Conservation (phyloP, 2,888 invertebrate genomes). For the Oeneis ivallda region DNA sequence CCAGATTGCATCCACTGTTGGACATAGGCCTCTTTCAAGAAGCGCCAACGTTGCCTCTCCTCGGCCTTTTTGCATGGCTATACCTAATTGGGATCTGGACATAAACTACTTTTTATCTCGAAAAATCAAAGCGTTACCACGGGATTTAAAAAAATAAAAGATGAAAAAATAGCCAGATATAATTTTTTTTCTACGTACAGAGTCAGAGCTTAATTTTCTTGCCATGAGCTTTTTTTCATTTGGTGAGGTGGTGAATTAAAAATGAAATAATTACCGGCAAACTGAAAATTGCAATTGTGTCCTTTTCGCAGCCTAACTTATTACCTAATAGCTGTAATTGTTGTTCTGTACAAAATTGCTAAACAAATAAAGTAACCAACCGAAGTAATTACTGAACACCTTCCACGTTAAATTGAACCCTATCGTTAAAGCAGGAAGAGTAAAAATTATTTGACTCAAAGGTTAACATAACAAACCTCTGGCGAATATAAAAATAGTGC, state of each 20-base stretch:
- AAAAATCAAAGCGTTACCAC: too few relatives aligned
- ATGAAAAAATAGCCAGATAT: too few relatives aligned
- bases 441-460: conserved; percentile 9
- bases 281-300: conserved; percentile 30
- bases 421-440: conserved; percentile 5
- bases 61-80: too few relatives aligned
- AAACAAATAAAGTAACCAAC: conserved; percentile 32
- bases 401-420: conserved; percentile 16
- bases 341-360: conserved; percentile 41
- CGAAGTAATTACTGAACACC: conserved; percentile 24
- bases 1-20: too few relatives aligned
- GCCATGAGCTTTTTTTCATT: background rate
- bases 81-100: too few relatives aligned
- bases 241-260: background rate
- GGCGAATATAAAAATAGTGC: conserved; percentile 40
- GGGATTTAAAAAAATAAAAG: too few relatives aligned
- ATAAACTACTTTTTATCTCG: too few relatives aligned
- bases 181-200: too few relatives aligned
- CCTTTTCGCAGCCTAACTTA: conserved; percentile 43
- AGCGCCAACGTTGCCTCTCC: too few relatives aligned
- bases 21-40: too few relatives aligned
- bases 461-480: conserved; percentile 31
- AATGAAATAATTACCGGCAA: conserved; percentile 19
- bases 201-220: too few relatives aligned
- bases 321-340: conserved; percentile 53